Conservation (phyloP, 2,888 invertebrate species). For the Xestobium rufovillosum region DNA sequence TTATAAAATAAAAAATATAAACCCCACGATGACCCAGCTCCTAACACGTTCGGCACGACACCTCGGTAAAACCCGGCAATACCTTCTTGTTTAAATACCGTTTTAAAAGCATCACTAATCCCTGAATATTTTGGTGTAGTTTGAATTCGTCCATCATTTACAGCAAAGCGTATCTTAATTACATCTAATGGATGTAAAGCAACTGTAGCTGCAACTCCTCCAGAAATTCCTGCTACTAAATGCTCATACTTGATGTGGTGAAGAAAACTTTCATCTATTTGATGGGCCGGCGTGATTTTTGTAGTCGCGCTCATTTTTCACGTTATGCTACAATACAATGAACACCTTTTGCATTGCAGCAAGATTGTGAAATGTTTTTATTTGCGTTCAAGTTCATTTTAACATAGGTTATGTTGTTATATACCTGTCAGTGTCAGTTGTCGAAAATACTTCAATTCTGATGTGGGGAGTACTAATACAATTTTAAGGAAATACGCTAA, state of each 20-base stretch:
- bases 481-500: too few relatives aligned
- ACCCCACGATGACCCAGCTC: conserved; percentile 96
- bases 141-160: conserved; percentile 78
- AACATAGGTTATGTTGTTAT: too few relatives aligned
- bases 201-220: conserved; percentile 90
- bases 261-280: conserved; percentile 37
- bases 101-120: conserved; percentile 67
- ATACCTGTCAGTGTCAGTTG: too few relatives aligned
- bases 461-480: too few relatives aligned
- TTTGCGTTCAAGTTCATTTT: too few relatives aligned
- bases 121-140: conserved; percentile 83
- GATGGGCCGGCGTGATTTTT: not conserved
- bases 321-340: too few relatives aligned
- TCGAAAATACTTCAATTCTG: too few relatives aligned
- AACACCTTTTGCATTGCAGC: too few relatives aligned
- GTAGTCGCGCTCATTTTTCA: not conserved
- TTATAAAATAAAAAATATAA: conserved; percentile 97
- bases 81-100: conserved; percentile 82
- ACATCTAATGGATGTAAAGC: conserved; percentile 94
- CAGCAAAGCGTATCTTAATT: conserved; percentile 97
- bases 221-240: conserved; percentile 89
- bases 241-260: conserved; percentile 83
- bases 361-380: too few relatives aligned
- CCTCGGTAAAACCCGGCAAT: conserved; percentile 89
- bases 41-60: conserved; percentile 94